phyloP scores from a whole-genome alignment of 2,113 vertebrate genomes.

The Scopus umbretta region DNA sequence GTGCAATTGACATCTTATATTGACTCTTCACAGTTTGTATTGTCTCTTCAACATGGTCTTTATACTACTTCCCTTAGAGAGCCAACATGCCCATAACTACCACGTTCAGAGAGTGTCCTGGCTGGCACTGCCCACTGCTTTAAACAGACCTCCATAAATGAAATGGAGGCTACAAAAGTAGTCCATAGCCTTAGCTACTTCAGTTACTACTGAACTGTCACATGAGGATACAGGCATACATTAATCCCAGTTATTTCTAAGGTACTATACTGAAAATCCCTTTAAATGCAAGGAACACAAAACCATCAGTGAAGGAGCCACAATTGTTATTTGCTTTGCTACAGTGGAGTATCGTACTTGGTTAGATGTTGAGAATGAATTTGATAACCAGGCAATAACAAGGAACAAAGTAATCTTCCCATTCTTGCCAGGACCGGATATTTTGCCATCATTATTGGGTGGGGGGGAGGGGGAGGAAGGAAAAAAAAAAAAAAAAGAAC shows the following conservation, averaged over 20 bases:
- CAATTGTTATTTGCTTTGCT: neutral
- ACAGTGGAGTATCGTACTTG: neutral
- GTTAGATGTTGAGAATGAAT: neutral
- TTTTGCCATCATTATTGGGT: neutral
- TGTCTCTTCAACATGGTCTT: neutral
- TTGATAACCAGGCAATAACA: neutral
- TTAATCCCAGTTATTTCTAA: neutral
- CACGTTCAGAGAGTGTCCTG: neutral
- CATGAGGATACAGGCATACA: neutral
- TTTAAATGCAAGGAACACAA: neutral
- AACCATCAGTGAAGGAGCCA: neutral
- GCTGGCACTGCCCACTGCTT: neutral
- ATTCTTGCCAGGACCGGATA: neutral
- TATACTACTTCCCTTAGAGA: neutral
- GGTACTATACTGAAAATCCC: neutral
- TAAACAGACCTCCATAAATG: neutral
- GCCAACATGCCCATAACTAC: neutral
- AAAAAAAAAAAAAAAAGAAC: neutral
- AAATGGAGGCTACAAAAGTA: neutral
- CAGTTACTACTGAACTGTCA: neutral
- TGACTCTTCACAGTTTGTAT: neutral
- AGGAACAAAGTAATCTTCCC: neutral
- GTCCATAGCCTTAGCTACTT: neutral
- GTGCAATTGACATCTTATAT: neutral
- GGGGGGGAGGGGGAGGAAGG: fast-evolving